Evolutionary conservation across 1,140 invertebrate genomes (phyloP).

Genomic region (Protaetia brevitarsis): DNA sequence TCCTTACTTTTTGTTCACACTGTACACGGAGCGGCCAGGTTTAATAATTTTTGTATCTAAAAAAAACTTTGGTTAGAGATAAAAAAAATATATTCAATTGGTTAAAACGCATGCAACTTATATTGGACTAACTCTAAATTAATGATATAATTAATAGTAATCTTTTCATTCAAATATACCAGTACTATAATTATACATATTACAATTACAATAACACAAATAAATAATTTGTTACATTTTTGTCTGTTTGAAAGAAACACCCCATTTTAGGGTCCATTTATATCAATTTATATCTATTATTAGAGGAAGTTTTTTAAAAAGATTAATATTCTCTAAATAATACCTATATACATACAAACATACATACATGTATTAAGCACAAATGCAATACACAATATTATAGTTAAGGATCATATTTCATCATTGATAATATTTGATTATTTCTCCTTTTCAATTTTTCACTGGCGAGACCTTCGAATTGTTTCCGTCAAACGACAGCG

Average conservation of each 20-base stretch:
- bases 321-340: not conserved
- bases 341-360: slow-evolving; percentile 11
- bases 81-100: too few species aligned
- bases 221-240: slow-evolving; percentile 9
- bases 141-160: too few species aligned
- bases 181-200: not conserved
- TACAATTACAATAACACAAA: slow-evolving; percentile 5
- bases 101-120: too few species aligned
- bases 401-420: slow-evolving; percentile 12
- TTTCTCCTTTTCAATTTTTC: not conserved
- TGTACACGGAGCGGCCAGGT: too few species aligned
- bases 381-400: slow-evolving; percentile 14
- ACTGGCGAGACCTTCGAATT: not conserved
- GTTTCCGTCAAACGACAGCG: not conserved
- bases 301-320: slow-evolving; percentile 1
- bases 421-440: not conserved
- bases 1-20: too few species aligned
- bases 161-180: slow-evolving; percentile 5
- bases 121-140: too few species aligned
- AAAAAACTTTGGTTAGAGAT: too few species aligned
- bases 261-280: not conserved
- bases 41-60: too few species aligned
- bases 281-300: slow-evolving; percentile 8
- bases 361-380: slow-evolving; percentile 14
- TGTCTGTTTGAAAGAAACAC: not conserved